phyloP scores from a whole-genome alignment of 2,113 vertebrate species.

The Eublepharis macularius region DNA sequence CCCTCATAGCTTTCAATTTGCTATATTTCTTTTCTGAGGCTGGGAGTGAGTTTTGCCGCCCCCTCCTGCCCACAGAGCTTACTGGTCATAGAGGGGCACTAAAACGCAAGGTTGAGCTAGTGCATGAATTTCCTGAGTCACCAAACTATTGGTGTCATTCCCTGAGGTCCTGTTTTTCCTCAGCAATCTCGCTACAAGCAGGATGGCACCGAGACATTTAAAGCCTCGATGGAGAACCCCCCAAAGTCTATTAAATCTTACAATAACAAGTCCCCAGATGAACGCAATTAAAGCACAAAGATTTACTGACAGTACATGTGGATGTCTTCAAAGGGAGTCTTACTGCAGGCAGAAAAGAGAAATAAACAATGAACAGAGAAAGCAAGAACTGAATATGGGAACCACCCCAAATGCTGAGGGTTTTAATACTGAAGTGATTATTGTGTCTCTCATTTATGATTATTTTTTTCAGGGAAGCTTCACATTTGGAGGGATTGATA shows the following conservation, averaged over 20 bases:
- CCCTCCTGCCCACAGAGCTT: slow-evolving; percentile 9
- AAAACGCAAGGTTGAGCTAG: slow-evolving; percentile 43
- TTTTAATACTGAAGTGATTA: neutral
- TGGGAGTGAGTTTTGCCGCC: slow-evolving; percentile 24
- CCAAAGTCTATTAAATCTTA: slow-evolving; percentile 65
- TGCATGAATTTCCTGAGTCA: slow-evolving; percentile 46
- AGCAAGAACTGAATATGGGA: slow-evolving; percentile 7
- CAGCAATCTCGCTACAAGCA: slow-evolving; percentile 12
- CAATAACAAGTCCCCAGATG: slow-evolving; percentile 65
- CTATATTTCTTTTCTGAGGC: neutral
- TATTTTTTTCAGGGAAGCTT: no score
- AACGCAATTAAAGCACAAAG: slow-evolving; percentile 60
- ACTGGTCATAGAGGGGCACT: neutral
- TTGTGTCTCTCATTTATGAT: neutral
- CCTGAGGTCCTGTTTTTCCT: slow-evolving; percentile 55
- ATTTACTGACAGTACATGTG: slow-evolving; percentile 49
- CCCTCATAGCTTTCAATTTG: neutral
- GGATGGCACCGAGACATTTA: slow-evolving; percentile 57
- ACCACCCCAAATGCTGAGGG: neutral
- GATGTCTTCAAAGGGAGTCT: slow-evolving; percentile 36
- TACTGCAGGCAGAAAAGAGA: slow-evolving; percentile 17
- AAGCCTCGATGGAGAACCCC: slow-evolving; percentile 61
- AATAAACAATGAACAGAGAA: slow-evolving; percentile 34
- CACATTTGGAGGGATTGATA: no score
- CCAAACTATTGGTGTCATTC: slow-evolving; percentile 45